phyloP scores from a whole-genome alignment of 2,888 invertebrate genomes.

The Empis livida region DNA sequence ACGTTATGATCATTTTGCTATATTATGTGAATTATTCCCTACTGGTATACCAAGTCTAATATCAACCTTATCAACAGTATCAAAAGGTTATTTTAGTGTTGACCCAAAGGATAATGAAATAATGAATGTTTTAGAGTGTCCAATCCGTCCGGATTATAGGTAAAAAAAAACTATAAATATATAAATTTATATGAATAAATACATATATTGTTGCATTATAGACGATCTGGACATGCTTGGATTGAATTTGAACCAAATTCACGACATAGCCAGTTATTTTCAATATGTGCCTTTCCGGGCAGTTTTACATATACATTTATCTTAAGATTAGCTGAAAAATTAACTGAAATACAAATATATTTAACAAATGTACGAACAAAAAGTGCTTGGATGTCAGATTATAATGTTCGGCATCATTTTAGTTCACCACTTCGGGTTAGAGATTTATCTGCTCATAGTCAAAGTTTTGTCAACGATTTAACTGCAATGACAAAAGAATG shows the following conservation, averaged over 20 bases:
- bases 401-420: constrained; percentile 54
- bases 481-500: constrained; percentile 41
- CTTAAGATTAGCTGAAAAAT: constrained; percentile 32
- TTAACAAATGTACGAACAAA: constrained; percentile 26
- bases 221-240: constrained; percentile 37
- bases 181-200: constrained; percentile 3
- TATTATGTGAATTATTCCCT: constrained; percentile 53
- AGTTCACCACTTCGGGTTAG: constrained; percentile 52
- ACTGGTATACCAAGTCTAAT: constrained; percentile 52
- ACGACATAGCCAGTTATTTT: constrained; percentile 42
- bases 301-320: constrained; percentile 40
- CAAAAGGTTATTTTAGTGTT: constrained; percentile 46
- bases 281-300: constrained; percentile 53
- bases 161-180: constrained; percentile 8
- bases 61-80: constrained; percentile 43
- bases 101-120: constrained; percentile 37
- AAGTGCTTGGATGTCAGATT: constrained; percentile 55
- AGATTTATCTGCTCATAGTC: constrained; percentile 43
- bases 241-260: constrained; percentile 46
- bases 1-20: constrained; percentile 56
- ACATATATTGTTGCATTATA: constrained; percentile 5
- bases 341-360: constrained; percentile 31
- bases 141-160: constrained; percentile 33
- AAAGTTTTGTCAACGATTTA: constrained; percentile 45
- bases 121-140: constrained; percentile 43